A percentile compares a stretch with the other conserved stretches of the same genome.
Evolutionary conservation across 2,113 vertebrate genomes (phyloP).

Genomic region (Tachysurus vachellii): DNA sequence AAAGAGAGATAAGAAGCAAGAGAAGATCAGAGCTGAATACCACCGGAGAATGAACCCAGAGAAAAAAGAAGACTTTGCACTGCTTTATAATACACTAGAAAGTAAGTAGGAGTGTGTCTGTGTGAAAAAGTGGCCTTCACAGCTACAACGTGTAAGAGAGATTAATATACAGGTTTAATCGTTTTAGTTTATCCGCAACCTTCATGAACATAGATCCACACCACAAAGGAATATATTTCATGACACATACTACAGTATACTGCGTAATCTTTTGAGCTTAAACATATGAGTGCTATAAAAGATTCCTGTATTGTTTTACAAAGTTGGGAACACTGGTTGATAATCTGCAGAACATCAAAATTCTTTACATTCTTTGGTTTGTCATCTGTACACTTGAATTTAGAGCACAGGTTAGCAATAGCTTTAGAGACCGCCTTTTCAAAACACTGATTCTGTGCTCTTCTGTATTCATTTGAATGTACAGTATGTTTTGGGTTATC

Average conservation of each 20-base stretch:
- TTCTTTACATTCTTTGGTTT: no score
- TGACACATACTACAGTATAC: neutral
- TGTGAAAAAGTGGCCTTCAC: neutral
- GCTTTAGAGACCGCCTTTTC: neutral
- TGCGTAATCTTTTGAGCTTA: neutral
- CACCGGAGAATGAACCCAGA: conserved; percentile 79
- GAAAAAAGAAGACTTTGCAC: conserved; percentile 83
- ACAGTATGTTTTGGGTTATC: neutral
- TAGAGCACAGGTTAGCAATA: neutral
- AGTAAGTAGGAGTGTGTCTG: conserved; percentile 70
- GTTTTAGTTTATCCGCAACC: neutral
- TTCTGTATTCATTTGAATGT: neutral
- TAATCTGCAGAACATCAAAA: no score
- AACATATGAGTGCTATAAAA: neutral
- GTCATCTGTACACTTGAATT: neutral
- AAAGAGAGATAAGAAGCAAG: conserved; percentile 76
- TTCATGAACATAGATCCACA: neutral
- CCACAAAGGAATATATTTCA: neutral
- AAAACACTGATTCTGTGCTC: neutral
- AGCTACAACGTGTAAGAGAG: neutral
- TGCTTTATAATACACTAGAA: conserved; percentile 84
- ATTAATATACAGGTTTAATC: neutral
- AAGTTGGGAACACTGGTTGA: no score
- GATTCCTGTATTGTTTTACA: neutral
- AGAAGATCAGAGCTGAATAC: conserved; percentile 72